phyloP scores from a whole-genome alignment of 2,888 invertebrate species.

The Macrosiphum euphorbiae region DNA sequence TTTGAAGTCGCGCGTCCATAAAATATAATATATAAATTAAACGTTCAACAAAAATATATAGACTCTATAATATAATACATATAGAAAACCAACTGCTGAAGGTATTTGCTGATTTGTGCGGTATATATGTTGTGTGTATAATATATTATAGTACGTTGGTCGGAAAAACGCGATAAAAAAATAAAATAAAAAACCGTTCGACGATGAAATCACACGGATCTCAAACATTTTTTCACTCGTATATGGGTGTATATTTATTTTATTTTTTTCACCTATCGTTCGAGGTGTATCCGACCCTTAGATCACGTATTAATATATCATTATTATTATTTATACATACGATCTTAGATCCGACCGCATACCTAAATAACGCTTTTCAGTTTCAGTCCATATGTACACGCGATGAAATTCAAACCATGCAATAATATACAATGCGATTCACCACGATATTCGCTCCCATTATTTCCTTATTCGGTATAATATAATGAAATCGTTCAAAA shows the following conservation, averaged over 20 bases:
- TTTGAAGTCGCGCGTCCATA: background rate
- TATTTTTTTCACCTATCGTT: background rate
- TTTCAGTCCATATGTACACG: background rate
- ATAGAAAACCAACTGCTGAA: background rate
- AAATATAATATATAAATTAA: background rate
- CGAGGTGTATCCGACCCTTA: background rate
- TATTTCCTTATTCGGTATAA: too few species aligned
- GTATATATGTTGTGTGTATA: background rate
- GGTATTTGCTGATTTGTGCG: background rate
- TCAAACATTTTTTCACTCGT: background rate
- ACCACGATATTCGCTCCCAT: too few species aligned
- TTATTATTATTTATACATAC: background rate
- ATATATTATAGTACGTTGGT: background rate
- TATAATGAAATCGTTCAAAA: background rate
- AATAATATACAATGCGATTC: background rate
- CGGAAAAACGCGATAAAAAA: conserved; percentile 2
- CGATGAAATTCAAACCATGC: background rate
- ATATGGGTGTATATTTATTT: background rate
- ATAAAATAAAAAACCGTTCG: conserved; percentile 1
- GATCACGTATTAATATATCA: conserved; percentile 8
- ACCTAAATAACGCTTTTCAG: background rate
- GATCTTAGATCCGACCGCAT: background rate
- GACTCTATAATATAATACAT: background rate
- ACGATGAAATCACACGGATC: background rate
- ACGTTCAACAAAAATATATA: background rate